A percentile compares a stretch with the other conserved stretches of the same genome.
These are phyloP conservation scores for Callionymus lyra DNA, from an alignment of 2,113 vertebrate species.

Conservation along the genomic window DNA sequence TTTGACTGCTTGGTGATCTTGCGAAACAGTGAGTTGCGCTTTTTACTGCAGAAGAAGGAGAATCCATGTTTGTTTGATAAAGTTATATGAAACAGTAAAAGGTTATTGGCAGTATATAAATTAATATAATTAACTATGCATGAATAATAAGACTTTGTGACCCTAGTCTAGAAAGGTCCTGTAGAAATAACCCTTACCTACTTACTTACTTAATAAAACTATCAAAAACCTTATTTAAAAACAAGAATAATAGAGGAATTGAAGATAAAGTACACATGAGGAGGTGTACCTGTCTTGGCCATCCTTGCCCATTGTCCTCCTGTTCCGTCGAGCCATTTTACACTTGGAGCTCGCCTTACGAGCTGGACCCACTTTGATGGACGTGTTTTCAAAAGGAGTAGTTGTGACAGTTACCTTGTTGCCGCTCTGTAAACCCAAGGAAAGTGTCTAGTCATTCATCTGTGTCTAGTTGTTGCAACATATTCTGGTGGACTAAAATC, in stretches of 20 bases:
- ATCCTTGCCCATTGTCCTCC: constrained; percentile 71
- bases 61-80: no score
- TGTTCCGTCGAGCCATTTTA: constrained; percentile 86
- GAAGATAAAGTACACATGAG: neutral
- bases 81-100: no score
- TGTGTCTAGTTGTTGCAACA: no score
- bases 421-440: constrained; percentile 70
- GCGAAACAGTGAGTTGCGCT: constrained; percentile 83
- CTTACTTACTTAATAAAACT: no score
- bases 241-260: no score
- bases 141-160: no score
- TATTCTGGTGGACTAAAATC: no score
- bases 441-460: neutral
- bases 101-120: no score
- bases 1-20: constrained; percentile 90
- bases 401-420: constrained; percentile 89
- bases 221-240: no score
- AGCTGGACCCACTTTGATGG: constrained; percentile 84
- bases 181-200: no score
- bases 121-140: no score
- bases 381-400: constrained; percentile 90
- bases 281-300: constrained; percentile 76
- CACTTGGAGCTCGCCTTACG: constrained; percentile 83
- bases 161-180: no score
- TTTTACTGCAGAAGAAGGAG: constrained; percentile 61